phyloP scores from a whole-genome alignment of 2,113 vertebrate genomes.

The Fulmarus glacialis region DNA sequence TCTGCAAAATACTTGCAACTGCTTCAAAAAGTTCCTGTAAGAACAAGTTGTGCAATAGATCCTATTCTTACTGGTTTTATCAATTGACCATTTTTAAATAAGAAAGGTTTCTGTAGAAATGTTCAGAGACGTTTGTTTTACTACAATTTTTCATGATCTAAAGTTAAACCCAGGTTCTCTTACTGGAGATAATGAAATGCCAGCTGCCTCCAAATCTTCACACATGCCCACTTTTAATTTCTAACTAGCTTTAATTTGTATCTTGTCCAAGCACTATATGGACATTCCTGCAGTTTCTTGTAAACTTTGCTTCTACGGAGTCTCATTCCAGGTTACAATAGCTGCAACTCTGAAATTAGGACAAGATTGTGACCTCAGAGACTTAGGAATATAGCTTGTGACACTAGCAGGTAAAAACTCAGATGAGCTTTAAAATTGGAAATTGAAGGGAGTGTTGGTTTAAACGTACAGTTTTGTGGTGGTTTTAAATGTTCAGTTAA shows the following conservation, averaged over 20 bases:
- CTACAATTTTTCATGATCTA: background rate
- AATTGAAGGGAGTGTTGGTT: background rate
- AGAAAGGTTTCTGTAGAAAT: background rate
- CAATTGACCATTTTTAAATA: background rate
- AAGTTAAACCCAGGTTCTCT: background rate
- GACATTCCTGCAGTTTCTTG: background rate
- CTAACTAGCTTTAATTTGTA: background rate
- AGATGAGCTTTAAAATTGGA: background rate
- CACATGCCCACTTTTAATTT: background rate
- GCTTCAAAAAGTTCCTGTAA: background rate
- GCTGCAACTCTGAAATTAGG: background rate
- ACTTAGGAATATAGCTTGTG: background rate
- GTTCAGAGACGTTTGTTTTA: background rate
- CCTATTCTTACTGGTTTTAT: background rate
- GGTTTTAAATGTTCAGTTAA: background rate
- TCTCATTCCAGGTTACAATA: background rate
- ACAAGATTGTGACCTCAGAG: background rate
- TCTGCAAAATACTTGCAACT: background rate
- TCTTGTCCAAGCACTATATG: background rate
- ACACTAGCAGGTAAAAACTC: background rate
- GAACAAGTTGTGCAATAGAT: background rate
- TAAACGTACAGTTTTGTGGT: background rate
- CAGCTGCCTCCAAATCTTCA: background rate
- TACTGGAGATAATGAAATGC: background rate
- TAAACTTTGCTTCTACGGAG: background rate